Percentiles rank a stretch among this genome's conserved stretches.
Conservation (phyloP, 1,140 invertebrate genomes). For the Drosophila santomea region DNA sequence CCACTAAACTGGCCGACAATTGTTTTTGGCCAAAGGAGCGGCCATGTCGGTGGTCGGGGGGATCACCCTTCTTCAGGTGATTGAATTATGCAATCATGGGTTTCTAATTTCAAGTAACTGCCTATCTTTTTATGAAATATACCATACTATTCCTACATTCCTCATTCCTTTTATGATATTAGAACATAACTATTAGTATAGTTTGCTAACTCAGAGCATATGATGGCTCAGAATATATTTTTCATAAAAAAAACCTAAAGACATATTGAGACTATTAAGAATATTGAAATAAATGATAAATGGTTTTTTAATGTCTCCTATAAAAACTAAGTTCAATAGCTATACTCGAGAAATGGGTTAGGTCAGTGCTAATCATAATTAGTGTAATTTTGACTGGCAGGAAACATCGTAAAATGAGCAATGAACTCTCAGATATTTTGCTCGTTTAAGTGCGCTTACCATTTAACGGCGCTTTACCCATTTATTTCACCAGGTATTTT, state of each 20-base stretch:
- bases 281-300: too few species aligned
- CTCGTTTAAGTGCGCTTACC: conserved; percentile 1
- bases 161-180: neutral
- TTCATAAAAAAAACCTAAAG: too few species aligned
- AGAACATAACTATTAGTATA: neutral
- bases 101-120: neutral
- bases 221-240: neutral
- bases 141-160: too few species aligned
- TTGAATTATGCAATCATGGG: conserved; percentile 23
- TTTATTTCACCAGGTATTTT: conserved; percentile 15
- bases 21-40: conserved; percentile 1
- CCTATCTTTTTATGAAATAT: too few species aligned
- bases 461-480: conserved; percentile 23
- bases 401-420: neutral
- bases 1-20: conserved; percentile 32
- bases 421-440: neutral
- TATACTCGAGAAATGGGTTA: neutral
- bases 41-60: neutral
- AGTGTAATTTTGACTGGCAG: neutral
- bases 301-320: too few species aligned
- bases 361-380: conserved; percentile 1
- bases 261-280: too few species aligned
- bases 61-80: conserved; percentile 13
- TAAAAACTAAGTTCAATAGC: neutral
- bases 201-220: neutral